Evolutionary conservation across 2,888 invertebrate species (phyloP), one percentile per base, ranked within the genome.

Genomic region (Pristionchus arcanus): DNA sequence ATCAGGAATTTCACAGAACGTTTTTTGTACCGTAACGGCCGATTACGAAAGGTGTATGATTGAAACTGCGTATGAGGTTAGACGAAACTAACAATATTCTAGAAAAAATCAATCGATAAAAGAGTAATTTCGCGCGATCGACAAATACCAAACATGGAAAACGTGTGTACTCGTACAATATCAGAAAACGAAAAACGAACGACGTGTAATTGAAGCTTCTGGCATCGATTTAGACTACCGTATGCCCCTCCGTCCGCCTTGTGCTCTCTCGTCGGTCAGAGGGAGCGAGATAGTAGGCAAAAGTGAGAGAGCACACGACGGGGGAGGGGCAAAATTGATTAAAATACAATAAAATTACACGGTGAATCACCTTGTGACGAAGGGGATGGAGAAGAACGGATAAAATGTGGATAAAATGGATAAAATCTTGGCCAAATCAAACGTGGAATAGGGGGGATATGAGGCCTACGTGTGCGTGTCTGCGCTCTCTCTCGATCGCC

Each of bases 1-100:
- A 81, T 81, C 42, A 28, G 34, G 81, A 81, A 81, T 49, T 42
- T 81, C 81, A 49, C 81, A 81, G 81, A 81, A 81, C 28, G 31
- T 53, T 81, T 53, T 81, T 81, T 81, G 81, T 81, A 81, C 81
- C 81, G 81, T 81, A 81, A 53, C 81, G 81, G 81, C 77, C 37
- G 21, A 31, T 81, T 81, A 81, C 49, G 28, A 28, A 81, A 49
- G n/a, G 81, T 53, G 49, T 53, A 81, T n/a, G n/a, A 63, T 63
- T 63, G 25, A 63, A 63, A 63, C 63, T 63, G 63, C n/a, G 63
- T n/a, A n/a, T 53, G 81, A 59, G 55, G 84, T 53, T 55, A 84
- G 84, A 31, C 25, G 84, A 28, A n/a, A 59, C 19, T 21, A 55
- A 19, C 31, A 59, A 84, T 9, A 42, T 11, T 81, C 81, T 34